Evolutionary conservation across 2,888 invertebrate species (phyloP).

Genomic region (Saturnia japonica): DNA sequence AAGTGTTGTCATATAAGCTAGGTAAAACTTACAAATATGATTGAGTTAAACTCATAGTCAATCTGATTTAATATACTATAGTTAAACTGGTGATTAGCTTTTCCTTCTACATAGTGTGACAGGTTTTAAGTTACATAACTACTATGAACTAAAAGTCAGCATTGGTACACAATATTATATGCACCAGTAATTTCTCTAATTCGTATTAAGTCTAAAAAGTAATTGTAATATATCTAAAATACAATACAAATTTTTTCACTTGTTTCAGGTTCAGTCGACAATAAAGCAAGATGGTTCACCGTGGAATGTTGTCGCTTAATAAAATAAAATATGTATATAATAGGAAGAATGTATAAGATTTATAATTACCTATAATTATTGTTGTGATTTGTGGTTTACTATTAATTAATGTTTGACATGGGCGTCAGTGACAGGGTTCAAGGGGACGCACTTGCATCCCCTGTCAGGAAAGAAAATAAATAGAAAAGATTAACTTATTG

Average conservation of each 20-base stretch:
- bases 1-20: too few species aligned
- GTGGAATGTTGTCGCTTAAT: constrained; percentile 83
- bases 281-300: constrained; percentile 77
- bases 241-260: constrained; percentile 27
- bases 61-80: too few species aligned
- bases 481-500: too few species aligned
- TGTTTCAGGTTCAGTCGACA: constrained; percentile 81
- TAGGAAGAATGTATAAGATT: too few species aligned
- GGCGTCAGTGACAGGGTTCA: too few species aligned
- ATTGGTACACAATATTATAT: neutral
- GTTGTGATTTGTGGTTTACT: neutral
- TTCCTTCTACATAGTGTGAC: neutral
- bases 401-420: neutral
- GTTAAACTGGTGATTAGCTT: neutral
- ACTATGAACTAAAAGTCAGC: neutral
- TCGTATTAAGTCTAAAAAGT: neutral
- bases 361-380: too few species aligned
- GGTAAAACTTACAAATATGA: too few species aligned
- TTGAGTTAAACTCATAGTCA: too few species aligned
- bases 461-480: too few species aligned
- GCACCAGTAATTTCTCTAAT: neutral
- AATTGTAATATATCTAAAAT: neutral
- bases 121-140: neutral
- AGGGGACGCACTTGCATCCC: too few species aligned
- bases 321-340: too few species aligned